phyloP scores from a whole-genome alignment of 2,888 invertebrate genomes.

The Desoria tigrina region DNA sequence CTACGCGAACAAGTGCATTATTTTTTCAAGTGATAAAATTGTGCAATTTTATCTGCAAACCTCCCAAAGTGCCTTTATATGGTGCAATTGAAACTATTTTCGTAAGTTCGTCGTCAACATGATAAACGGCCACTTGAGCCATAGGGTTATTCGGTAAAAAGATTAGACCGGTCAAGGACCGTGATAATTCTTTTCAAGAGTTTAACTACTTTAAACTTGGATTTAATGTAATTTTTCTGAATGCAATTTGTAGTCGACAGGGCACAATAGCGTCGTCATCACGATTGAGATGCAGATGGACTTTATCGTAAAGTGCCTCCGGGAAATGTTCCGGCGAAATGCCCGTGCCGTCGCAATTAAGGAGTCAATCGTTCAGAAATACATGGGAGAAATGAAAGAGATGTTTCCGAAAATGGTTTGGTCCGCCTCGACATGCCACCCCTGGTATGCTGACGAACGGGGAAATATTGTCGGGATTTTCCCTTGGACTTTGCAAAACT shows the following conservation, averaged over 20 bases:
- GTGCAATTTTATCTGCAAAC: too few relatives aligned
- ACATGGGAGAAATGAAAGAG: slow-evolving; percentile 4
- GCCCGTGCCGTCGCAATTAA: slow-evolving; percentile 9
- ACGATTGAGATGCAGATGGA: slow-evolving; percentile 21
- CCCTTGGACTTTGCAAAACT: not conserved
- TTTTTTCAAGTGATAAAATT: too few relatives aligned
- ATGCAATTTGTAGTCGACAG: too few relatives aligned
- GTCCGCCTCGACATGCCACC: not conserved
- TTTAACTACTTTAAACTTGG: not conserved
- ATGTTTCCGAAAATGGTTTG: slow-evolving; percentile 9
- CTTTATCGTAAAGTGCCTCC: not conserved
- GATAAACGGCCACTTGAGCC: too few relatives aligned
- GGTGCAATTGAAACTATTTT: too few relatives aligned
- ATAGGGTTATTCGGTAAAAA: too few relatives aligned
- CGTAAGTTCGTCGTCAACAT: too few relatives aligned
- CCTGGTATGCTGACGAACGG: slow-evolving; percentile 14
- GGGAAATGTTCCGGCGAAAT: slow-evolving; percentile 13
- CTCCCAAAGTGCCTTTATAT: too few relatives aligned
- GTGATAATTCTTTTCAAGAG: too few relatives aligned
- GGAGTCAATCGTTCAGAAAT: not conserved
- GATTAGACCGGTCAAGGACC: too few relatives aligned
- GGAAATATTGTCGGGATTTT: slow-evolving; percentile 1
- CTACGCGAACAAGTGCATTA: too few relatives aligned
- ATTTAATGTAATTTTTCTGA: not conserved
- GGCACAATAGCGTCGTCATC: slow-evolving; percentile 10